A percentile compares a stretch with the other conserved stretches of the same genome.
Evolutionary conservation across 2,888 invertebrate genomes (phyloP).

Genomic region (Brachylomia viminalis): DNA sequence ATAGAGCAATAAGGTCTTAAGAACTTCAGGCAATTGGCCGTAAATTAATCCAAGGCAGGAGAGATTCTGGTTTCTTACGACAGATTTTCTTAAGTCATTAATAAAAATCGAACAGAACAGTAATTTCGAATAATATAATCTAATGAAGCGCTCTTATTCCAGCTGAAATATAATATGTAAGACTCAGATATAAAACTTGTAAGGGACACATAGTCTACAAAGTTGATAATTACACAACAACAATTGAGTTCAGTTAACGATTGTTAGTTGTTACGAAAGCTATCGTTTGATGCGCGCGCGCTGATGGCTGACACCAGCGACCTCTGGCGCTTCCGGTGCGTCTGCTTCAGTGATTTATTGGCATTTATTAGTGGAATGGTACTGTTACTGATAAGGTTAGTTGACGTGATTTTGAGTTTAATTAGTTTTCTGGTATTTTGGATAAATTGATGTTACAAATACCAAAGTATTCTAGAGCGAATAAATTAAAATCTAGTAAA

Average conservation of each 20-base stretch:
- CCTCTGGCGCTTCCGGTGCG: slow-evolving; percentile 75
- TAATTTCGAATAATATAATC: too few species aligned
- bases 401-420: slow-evolving; percentile 40
- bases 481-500: not conserved
- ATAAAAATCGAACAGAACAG: not conserved
- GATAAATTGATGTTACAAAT: not conserved
- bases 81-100: not conserved
- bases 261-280: slow-evolving; percentile 63
- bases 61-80: not conserved
- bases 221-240: slow-evolving; percentile 54
- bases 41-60: not conserved
- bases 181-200: not conserved
- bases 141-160: too few species aligned
- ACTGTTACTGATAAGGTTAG: slow-evolving; percentile 63
- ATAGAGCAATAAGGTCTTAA: slow-evolving; percentile 27
- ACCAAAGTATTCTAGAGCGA: not conserved
- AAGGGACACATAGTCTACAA: slow-evolving; percentile 30
- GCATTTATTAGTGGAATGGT: slow-evolving; percentile 67
- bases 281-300: slow-evolving; percentile 71
- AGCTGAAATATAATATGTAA: too few species aligned
- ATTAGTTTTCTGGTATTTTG: not conserved
- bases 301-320: slow-evolving; percentile 74
- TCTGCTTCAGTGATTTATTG: slow-evolving; percentile 71
- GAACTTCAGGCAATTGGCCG: slow-evolving; percentile 8
- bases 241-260: slow-evolving; percentile 60